phyloP scores from a whole-genome alignment of 2,113 vertebrate species.

The Osmerus mordax region DNA sequence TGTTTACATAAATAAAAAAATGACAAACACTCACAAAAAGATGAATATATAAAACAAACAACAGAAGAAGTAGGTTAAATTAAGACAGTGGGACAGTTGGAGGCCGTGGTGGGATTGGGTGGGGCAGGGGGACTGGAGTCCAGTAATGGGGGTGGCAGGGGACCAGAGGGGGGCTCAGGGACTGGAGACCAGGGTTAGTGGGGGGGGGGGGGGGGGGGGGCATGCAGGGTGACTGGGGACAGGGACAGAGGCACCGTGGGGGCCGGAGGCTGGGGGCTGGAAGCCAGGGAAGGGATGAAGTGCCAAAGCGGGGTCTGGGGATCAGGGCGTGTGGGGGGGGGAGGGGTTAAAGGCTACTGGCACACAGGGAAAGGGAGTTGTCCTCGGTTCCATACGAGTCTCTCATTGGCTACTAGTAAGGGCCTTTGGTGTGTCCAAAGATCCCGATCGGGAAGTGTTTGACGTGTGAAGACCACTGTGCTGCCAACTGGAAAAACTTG shows the following conservation, averaged over 20 bases:
- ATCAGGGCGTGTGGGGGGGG: neutral
- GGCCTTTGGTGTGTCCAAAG: conserved; percentile 89
- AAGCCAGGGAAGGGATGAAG: too few species aligned
- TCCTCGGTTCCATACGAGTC: conserved; percentile 47
- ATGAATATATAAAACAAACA: conserved; percentile 46
- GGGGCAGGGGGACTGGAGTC: neutral
- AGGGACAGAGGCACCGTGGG: too few species aligned
- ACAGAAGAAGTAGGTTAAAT: conserved; percentile 51
- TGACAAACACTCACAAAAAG: conserved; percentile 20
- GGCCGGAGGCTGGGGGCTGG: too few species aligned
- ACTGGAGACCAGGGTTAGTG: neutral
- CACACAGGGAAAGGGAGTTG: conserved; percentile 29
- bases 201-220: conserved; percentile 15
- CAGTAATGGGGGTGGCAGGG: neutral
- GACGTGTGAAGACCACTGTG: conserved; percentile 97
- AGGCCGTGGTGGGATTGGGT: conserved; percentile 7
- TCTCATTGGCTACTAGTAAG: conserved; percentile 70
- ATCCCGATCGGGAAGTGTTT: conserved; percentile 97
- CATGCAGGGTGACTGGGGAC: too few species aligned
- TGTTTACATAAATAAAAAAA: conserved; percentile 65
- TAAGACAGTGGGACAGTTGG: conserved; percentile 48
- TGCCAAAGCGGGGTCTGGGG: neutral
- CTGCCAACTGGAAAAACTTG: conserved; percentile 98
- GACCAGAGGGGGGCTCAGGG: neutral
- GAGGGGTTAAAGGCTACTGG: conserved; percentile 56